Evolutionary conservation across 37 sponge, comb jelly and placozoan species (phyloP), one percentile per base, ranked within the genome.

Genomic region (Aphrocallistes beatrix): DNA sequence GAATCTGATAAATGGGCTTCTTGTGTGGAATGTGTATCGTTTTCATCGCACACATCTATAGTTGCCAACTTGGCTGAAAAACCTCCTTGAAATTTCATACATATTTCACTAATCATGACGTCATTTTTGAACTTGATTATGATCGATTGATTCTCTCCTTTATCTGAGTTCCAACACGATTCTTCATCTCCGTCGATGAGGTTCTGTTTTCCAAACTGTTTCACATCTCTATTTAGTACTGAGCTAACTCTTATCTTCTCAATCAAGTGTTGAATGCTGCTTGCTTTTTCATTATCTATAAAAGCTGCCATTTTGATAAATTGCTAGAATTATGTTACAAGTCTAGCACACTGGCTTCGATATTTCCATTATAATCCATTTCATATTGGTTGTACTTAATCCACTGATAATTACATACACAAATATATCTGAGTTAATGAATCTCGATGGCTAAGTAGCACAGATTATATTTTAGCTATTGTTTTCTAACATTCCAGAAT

Each of bases 81-180:
- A 23, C 96, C 96, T 47, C 96, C 96, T 75, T 95, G 96, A 45
- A 95, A 95, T 49, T 50, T 51, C 0, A 95, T 83, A 38, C 83
- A 83, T 17, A 93, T 28, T 37, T 84, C 83, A 6, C 50, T 25
- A 36, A 89, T 87, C 0, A 34, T 9, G n/a, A 93, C 94, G 51
- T 86, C 83, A 39, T 81, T 19, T 36, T 85, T 84, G 16, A 93
- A 87, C 81, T 91, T 88, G 6, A 95, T 36, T 25, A 36, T 32
- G 9, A 95, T 82, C 48, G 47, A 91, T 75, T 95, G 96, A 8
- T 82, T 89, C 1, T 75, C 37, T 30, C 96, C 96, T 81, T 94
- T 93, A 51, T 94, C 98, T 28, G 96, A 94, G 75, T 95, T 98
- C 99, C 99, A 98, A 60, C 94, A 93, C 37, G 99, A 95, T 13